Base-by-base conservation (phyloP, 2,113 vertebrate species). In the Centrocercus urophasianus region DNA sequence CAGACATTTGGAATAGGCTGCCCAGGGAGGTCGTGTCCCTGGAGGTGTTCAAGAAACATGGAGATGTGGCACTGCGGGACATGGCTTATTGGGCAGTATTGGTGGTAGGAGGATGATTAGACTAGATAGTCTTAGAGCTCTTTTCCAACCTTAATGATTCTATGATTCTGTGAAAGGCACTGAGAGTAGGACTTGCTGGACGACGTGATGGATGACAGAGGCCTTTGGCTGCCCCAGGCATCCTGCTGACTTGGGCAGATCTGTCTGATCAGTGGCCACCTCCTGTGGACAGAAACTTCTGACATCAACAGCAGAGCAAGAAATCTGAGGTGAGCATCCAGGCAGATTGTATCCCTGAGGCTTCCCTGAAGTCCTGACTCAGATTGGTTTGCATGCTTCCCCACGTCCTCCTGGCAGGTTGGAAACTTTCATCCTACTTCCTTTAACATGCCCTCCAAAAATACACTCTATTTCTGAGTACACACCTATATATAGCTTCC, bases 331-430 rank as follows among this genome's bases (percentile, higher is more conserved):
- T 73, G 87, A 83, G 5, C 1, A 0, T 87, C 56, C 64, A 92
- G 67, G 82, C 0, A 0, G 71, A 34, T 60, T 89, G 50, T 32
- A 94, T 54, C 82, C 34, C 64, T 2, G 6, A 89, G 86, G 70
- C 92, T 96, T 95, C 96, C 89, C 95, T 88, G 94, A 91, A 95
- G 89, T 32, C 71, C 69, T 96, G 94, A 95, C 82, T 94, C 94
- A 95, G 86, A 93, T 13, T 2, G 4, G 24, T 74, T 83, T 91
- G 78, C 75, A 95, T 89, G 94, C 47, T 96, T 95, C 84, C 94
- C 96, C 56, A 71, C 94, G 95, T 93, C 87, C 89, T 93, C n/a
- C 30, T 63, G 45, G 67, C 34, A 66, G 69, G 82, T 75, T 95
- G 93, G 94, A 96, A 96, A 96, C 75, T 91, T 96, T 89, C 92